Evolutionary conservation across 1,140 invertebrate species (phyloP).

Genomic region (Drosophila ambigua): DNA sequence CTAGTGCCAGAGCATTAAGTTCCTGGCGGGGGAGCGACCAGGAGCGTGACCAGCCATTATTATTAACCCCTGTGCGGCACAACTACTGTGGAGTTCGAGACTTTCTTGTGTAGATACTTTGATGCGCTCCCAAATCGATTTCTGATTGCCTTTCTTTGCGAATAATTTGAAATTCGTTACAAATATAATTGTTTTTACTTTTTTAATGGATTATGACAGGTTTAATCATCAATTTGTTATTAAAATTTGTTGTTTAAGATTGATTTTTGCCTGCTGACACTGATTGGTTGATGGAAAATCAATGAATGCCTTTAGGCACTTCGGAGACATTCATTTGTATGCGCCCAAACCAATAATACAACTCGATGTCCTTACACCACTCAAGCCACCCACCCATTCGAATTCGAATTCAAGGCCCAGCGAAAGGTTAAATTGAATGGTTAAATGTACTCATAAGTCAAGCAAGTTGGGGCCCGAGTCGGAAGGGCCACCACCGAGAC

Average conservation of each 20-base stretch:
- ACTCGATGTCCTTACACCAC: background rate
- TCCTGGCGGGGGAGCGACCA: slow-evolving; percentile 4
- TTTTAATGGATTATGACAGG: no score
- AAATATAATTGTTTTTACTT: no score
- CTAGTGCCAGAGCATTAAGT: slow-evolving; percentile 43
- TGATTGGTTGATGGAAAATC: slow-evolving; percentile 45
- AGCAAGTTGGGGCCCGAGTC: background rate
- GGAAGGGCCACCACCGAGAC: no score
- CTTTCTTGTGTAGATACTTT: no score
- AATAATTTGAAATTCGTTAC: no score
- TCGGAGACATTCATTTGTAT: background rate
- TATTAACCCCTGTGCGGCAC: slow-evolving; percentile 27
- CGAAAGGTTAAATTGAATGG: slow-evolving; percentile 47
- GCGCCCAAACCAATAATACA: slow-evolving; percentile 19
- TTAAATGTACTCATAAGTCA: slow-evolving; percentile 40
- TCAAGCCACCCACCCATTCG: background rate
- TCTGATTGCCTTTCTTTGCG: no score
- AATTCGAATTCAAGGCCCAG: slow-evolving; percentile 28
- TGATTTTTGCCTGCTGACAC: slow-evolving; percentile 3
- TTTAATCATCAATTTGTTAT: no score
- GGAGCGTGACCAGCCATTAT: slow-evolving; percentile 48
- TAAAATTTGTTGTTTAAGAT: no score
- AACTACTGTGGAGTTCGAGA: no score
- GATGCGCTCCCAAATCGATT: no score
- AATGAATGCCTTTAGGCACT: slow-evolving; percentile 25